phyloP scores from a whole-genome alignment of 1,140 invertebrate species.

The Drosophila saltans region DNA sequence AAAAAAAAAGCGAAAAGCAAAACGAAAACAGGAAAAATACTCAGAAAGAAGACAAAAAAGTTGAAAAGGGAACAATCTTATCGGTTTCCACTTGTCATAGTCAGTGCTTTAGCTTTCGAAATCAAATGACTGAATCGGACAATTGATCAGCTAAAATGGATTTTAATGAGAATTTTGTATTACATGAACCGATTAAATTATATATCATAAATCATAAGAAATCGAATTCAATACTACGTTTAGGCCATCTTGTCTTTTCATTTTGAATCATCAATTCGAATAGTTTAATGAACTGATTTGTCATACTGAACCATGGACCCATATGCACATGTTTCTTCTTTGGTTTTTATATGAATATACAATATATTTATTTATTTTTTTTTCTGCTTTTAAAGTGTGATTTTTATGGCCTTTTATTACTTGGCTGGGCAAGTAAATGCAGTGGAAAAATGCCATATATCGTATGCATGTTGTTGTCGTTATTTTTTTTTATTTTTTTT shows the following conservation, averaged over 20 bases:
- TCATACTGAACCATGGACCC: too few species aligned
- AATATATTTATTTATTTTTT: neutral
- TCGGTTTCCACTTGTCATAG: slow-evolving; percentile 35
- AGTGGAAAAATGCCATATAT: slow-evolving; percentile 52
- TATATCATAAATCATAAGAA: too few species aligned
- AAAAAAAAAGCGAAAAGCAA: slow-evolving; percentile 22
- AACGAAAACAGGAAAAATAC: slow-evolving; percentile 8
- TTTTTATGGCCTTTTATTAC: slow-evolving; percentile 69
- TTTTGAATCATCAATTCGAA: too few species aligned
- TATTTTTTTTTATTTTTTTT: slow-evolving; percentile 16
- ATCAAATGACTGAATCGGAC: neutral
- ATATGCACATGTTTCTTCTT: too few species aligned
- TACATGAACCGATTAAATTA: neutral
- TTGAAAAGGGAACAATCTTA: slow-evolving; percentile 3
- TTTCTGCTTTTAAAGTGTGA: slow-evolving; percentile 37
- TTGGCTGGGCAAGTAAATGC: slow-evolving; percentile 57
- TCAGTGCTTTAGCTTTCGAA: slow-evolving; percentile 9
- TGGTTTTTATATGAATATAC: too few species aligned
- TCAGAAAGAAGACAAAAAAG: neutral
- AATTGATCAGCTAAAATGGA: neutral
- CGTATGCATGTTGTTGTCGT: neutral
- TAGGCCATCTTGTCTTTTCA: too few species aligned
- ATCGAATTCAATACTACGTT: too few species aligned
- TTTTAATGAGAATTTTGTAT: slow-evolving; percentile 4
- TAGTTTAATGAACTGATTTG: too few species aligned